Base-by-base conservation (phyloP, 2,888 invertebrate genomes). In the Reticulitermes lucifugus region DNA sequence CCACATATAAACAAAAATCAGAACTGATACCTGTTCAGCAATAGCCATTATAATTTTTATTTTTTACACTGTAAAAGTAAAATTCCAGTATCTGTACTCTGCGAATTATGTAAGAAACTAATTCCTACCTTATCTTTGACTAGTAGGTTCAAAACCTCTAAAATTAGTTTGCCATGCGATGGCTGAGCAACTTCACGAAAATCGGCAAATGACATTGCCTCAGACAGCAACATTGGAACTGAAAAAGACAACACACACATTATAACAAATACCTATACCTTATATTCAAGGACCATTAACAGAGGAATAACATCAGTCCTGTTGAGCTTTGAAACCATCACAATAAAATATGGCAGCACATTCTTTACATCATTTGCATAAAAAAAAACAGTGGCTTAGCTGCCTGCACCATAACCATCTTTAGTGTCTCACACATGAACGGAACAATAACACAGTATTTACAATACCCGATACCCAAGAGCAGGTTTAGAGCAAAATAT, bases 131-230 rank as follows among this genome's bases (percentile, higher is more conserved):
- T 93, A 88, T 93, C 93, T 87, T 91, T 90, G 79, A 93, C 91
- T 88, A 95, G 92, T 88, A 93, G 91, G 71, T 92, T 91, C 87
- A 96, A 91, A 85, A 94, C 90, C 85, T 93, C 92, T 79, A 93
- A 92, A 86, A 95, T 90, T 86, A 96, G 91, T 89, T 91, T 91
- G 55, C 81, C 81, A 81, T 51, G 84, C n/a, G 59, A 25, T 18
- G 46, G 88, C 88, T 85, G 88, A 88, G 59, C 89, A 89, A 85
- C 89, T 88, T 83, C 89, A 25, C 79, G 89, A 83, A 91, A 88
- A 84, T 88, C 88, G 21, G 89, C 89, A 46, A 93, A 88, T 35
- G 91, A 90, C 84, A 93, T 88, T 22, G 91, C 89, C 87, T 92
- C 92, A 86, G 92, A 92, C 83, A 91, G 90, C 86, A 94, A 89